A percentile compares a stretch with the other conserved stretches of the same genome.
These are phyloP conservation scores for Camarhynchus parvulus DNA, from an alignment of 2,113 vertebrate genomes.

Conservation along the genomic window DNA sequence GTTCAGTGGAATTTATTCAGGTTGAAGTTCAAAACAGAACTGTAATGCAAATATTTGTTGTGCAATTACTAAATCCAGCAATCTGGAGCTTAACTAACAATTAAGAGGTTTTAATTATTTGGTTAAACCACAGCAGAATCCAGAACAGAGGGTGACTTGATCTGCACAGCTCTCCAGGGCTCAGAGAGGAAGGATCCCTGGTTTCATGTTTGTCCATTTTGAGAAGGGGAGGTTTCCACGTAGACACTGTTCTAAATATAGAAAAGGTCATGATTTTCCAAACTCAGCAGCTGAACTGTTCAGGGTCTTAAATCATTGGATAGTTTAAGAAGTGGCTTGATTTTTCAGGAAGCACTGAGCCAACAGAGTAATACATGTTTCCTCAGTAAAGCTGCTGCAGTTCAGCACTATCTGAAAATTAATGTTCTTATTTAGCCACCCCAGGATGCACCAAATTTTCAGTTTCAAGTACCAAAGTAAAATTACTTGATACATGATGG, in stretches of 20 bases:
- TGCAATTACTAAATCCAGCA: slow-evolving; percentile 21
- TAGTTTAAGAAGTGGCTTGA: slow-evolving; percentile 1
- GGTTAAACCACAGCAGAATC: neutral
- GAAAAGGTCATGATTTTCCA: slow-evolving; percentile 68
- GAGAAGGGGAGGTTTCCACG: slow-evolving; percentile 15
- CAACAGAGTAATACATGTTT: neutral
- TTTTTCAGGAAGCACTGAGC: slow-evolving; percentile 11
- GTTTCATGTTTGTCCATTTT: slow-evolving; percentile 13
- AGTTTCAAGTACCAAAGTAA: neutral
- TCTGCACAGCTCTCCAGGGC: neutral
- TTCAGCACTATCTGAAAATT: neutral
- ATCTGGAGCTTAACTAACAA: slow-evolving; percentile 29
- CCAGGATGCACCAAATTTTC: neutral
- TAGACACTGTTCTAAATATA: slow-evolving; percentile 54
- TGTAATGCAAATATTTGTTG: slow-evolving; percentile 26
- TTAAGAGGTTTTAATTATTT: slow-evolving; percentile 32
- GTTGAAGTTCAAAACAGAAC: slow-evolving; percentile 1
- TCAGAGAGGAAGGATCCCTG: neutral
- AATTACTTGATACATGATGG: neutral
- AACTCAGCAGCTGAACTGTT: slow-evolving; percentile 30
- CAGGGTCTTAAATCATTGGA: slow-evolving; percentile 47
- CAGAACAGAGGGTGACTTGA: neutral
- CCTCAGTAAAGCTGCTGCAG: neutral
- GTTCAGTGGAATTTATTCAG: slow-evolving; percentile 12
- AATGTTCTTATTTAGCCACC: neutral